Percentiles rank a stretch among this genome's conserved stretches.
phyloP scores from a whole-genome alignment of 2,888 invertebrate genomes.

The Tetranychus truncatus region DNA sequence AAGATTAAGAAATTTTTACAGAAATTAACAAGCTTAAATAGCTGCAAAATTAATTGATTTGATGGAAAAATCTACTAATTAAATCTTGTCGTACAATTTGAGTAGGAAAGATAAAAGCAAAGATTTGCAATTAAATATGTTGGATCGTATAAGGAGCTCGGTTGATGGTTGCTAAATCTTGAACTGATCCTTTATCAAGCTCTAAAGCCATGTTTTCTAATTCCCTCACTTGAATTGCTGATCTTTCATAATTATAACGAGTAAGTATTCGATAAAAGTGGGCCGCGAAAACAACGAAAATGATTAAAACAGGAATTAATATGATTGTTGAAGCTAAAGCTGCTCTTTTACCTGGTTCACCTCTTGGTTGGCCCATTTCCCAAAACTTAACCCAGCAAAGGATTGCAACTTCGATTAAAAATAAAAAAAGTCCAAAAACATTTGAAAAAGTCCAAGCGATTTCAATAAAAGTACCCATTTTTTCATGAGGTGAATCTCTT shows the following conservation, averaged over 20 bases:
- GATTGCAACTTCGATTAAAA: constrained; percentile 74
- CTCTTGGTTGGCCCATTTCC: constrained; percentile 27
- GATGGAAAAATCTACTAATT: too few species aligned
- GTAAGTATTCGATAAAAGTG: constrained; percentile 19
- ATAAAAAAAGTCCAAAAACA: constrained; percentile 61
- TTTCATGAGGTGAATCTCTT: constrained; percentile 36
- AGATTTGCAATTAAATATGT: neutral
- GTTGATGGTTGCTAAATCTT: neutral
- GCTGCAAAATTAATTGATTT: too few species aligned
- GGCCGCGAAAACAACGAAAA: constrained; percentile 54
- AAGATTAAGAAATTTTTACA: too few species aligned
- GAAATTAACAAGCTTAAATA: too few species aligned
- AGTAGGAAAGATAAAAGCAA: neutral
- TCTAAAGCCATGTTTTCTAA: constrained; percentile 24
- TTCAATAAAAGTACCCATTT: constrained; percentile 49
- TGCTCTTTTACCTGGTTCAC: constrained; percentile 31
- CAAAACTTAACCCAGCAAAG: constrained; percentile 87
- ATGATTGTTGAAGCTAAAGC: constrained; percentile 66
- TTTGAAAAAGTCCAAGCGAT: constrained; percentile 87
- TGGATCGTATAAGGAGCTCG: neutral
- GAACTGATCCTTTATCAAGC: constrained; percentile 1
- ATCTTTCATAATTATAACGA: constrained; percentile 26
- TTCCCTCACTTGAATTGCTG: constrained; percentile 30
- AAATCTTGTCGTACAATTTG: neutral
- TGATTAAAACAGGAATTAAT: constrained; percentile 64